Evolutionary conservation across 2,888 invertebrate genomes (phyloP).

Genomic region (Coelinius sp.): DNA sequence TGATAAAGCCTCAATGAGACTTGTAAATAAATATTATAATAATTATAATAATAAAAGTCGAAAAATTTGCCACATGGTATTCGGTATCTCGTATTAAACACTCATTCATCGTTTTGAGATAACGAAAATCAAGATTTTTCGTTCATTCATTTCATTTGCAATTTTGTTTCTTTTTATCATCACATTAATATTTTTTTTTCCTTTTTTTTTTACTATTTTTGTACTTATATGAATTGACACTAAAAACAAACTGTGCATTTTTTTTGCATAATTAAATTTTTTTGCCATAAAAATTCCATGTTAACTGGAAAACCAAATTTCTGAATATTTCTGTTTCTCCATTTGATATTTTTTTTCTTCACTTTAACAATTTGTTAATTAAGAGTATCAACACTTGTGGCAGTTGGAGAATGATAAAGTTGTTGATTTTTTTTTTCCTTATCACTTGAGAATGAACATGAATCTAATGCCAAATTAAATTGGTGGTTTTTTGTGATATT

Average conservation of each 20-base stretch:
- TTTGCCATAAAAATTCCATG: constrained; percentile 10
- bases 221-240: constrained; percentile 30
- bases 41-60: background rate
- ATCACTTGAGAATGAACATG: constrained; percentile 41
- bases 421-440: constrained; percentile 42
- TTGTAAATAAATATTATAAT: constrained; percentile 47
- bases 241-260: background rate
- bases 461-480: constrained; percentile 51
- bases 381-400: background rate
- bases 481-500: constrained; percentile 65
- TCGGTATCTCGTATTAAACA: constrained; percentile 8
- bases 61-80: constrained; percentile 62
- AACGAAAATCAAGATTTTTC: constrained; percentile 14
- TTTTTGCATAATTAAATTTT: background rate
- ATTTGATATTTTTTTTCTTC: constrained; percentile 10
- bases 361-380: background rate
- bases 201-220: constrained; percentile 35
- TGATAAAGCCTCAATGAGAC: constrained; percentile 63
- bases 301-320: background rate
- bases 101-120: constrained; percentile 12
- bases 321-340: constrained; percentile 17
- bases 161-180: constrained; percentile 19
- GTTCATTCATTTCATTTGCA: constrained; percentile 7
- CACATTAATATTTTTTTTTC: constrained; percentile 16
- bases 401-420: background rate